Conservation (phyloP, 2,888 invertebrate genomes). For the Chromoteleia sp. region DNA sequence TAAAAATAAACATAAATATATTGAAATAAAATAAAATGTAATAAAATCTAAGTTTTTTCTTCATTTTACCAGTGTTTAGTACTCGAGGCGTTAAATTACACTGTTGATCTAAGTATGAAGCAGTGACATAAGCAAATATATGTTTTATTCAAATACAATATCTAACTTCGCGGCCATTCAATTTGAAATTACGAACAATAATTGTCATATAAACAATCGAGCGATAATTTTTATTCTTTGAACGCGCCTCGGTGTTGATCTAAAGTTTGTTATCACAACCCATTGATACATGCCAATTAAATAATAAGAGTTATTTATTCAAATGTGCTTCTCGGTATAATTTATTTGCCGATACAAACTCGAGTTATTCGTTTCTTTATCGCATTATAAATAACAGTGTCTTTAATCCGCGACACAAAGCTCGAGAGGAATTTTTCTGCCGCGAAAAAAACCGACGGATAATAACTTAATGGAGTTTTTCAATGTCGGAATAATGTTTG, state of each 20-base stretch:
- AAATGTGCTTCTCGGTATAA: constrained; percentile 39
- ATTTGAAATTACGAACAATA: neutral
- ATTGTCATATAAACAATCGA: constrained; percentile 29
- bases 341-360: constrained; percentile 30
- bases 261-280: constrained; percentile 30
- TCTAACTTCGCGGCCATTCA: neutral
- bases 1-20: too few species aligned
- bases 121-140: too few species aligned
- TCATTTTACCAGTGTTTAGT: too few species aligned
- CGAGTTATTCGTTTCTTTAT: constrained; percentile 52
- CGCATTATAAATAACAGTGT: constrained; percentile 38
- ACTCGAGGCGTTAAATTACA: too few species aligned
- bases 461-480: constrained; percentile 49
- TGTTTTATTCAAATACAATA: too few species aligned
- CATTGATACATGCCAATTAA: constrained; percentile 45
- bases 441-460: constrained; percentile 13
- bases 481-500: constrained; percentile 2
- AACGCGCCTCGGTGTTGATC: constrained; percentile 11
- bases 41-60: too few species aligned
- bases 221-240: constrained; percentile 24
- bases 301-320: constrained; percentile 54
- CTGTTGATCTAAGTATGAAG: too few species aligned
- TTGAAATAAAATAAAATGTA: too few species aligned
- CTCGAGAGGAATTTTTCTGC: constrained; percentile 18
- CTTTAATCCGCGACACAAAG: constrained; percentile 43